A percentile compares a stretch with the other conserved stretches of the same genome.
phyloP scores from a whole-genome alignment of 1,140 invertebrate genomes.

The Drosophila ercepeae region DNA sequence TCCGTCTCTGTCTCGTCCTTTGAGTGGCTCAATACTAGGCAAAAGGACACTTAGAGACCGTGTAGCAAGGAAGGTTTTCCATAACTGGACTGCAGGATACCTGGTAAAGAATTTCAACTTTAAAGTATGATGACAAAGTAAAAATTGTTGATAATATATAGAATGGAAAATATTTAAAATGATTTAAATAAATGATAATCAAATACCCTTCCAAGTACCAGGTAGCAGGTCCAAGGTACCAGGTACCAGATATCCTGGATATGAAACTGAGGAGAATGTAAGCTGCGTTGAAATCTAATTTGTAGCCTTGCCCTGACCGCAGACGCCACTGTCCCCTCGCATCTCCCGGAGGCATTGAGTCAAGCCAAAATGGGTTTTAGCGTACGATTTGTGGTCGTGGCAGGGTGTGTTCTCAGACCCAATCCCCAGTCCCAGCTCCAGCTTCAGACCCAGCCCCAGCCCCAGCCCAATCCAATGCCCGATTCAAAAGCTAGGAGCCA shows the following conservation, averaged over 20 bases:
- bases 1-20: slow-evolving; percentile 3
- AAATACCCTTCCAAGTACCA: no score
- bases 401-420: slow-evolving; percentile 2
- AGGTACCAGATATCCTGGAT: slow-evolving; percentile 1
- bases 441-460: no score
- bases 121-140: no score
- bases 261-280: slow-evolving; percentile 41
- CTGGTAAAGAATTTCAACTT: background rate
- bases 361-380: slow-evolving; percentile 71
- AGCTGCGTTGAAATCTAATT: slow-evolving; percentile 77
- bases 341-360: slow-evolving; percentile 20
- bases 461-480: background rate
- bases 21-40: slow-evolving; percentile 10
- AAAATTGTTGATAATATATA: no score
- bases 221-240: no score
- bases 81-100: background rate
- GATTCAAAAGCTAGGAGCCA: slow-evolving; percentile 21
- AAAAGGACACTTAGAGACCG: slow-evolving; percentile 4
- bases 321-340: slow-evolving; percentile 6
- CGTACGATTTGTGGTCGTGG: slow-evolving; percentile 67
- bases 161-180: no score
- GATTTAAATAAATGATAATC: no score
- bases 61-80: no score
- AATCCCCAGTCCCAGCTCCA: background rate
- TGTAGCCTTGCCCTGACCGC: slow-evolving; percentile 49